Percentiles rank a stretch among this genome's conserved stretches.
Evolutionary conservation across 2,888 invertebrate species (phyloP).

Genomic region (Heliconius sara): DNA sequence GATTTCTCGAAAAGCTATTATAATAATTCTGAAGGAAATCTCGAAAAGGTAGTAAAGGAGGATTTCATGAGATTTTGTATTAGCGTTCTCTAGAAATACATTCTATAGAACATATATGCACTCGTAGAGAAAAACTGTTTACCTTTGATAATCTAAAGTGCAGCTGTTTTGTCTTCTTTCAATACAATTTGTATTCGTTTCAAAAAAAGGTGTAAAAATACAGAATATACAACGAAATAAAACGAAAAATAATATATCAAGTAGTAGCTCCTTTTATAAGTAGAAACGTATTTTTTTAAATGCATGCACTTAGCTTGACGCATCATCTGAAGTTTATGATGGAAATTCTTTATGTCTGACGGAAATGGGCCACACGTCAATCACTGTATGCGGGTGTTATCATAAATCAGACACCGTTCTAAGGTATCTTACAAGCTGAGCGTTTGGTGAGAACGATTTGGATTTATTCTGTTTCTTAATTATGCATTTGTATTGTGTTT

Average conservation of each 20-base stretch:
- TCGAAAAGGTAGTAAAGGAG: too few species aligned
- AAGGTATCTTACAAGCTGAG: constrained; percentile 14
- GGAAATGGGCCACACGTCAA: constrained; percentile 46
- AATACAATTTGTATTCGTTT: neutral
- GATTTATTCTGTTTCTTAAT: too few species aligned
- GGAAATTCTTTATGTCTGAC: constrained; percentile 43
- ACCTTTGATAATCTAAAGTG: too few species aligned
- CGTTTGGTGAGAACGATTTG: neutral
- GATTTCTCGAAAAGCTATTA: too few species aligned
- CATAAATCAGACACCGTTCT: constrained; percentile 37
- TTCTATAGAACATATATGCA: too few species aligned
- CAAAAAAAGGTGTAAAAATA: neutral
- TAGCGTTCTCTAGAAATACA: too few species aligned
- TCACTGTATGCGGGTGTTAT: constrained; percentile 41
- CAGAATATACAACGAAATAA: neutral
- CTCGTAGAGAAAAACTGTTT: too few species aligned
- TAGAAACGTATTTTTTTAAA: constrained; percentile 15
- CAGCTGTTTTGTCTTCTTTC: too few species aligned
- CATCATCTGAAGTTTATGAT: constrained; percentile 38
- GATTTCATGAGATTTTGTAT: too few species aligned
- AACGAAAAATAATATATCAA: neutral
- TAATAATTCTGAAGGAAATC: too few species aligned
- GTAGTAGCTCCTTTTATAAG: neutral
- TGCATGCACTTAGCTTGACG: constrained; percentile 18
- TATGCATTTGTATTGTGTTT: too few species aligned